These are phyloP conservation scores for Brachionus angularis DNA, from an alignment of 1,140 invertebrate species.

Conservation along the genomic window DNA sequence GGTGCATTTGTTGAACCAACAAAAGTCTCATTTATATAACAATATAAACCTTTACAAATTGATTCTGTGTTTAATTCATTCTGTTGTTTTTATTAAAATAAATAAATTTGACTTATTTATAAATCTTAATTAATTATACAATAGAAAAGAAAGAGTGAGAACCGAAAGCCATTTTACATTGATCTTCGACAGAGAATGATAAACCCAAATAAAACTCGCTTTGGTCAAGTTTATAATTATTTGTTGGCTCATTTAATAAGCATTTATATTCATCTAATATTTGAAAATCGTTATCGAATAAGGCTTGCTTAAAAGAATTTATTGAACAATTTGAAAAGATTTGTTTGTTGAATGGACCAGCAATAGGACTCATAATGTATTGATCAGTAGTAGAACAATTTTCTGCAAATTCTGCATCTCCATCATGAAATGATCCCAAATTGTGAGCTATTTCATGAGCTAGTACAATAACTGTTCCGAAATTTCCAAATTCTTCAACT, in stretches of 20 bases:
- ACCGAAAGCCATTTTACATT: not conserved
- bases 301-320: slow-evolving; percentile 1
- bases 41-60: not conserved
- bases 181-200: not conserved
- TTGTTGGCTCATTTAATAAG: not conserved
- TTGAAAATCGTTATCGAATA: not conserved
- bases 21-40: not conserved
- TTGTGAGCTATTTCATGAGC: slow-evolving; percentile 32
- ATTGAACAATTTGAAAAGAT: slow-evolving; percentile 22
- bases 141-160: not conserved
- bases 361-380: slow-evolving; percentile 8
- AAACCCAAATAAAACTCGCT: not conserved
- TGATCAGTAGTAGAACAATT: not conserved
- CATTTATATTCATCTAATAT: not conserved
- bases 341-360: not conserved
- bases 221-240: not conserved
- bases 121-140: not conserved
- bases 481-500: slow-evolving; percentile 15
- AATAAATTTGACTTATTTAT: not conserved
- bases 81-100: not conserved
- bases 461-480: slow-evolving; percentile 1
- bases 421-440: slow-evolving; percentile 25
- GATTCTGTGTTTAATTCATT: too few species aligned
- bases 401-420: not conserved
- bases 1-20: not conserved